phyloP scores from a whole-genome alignment of 2,888 invertebrate genomes.

The Ramazzottius varieornatus region DNA sequence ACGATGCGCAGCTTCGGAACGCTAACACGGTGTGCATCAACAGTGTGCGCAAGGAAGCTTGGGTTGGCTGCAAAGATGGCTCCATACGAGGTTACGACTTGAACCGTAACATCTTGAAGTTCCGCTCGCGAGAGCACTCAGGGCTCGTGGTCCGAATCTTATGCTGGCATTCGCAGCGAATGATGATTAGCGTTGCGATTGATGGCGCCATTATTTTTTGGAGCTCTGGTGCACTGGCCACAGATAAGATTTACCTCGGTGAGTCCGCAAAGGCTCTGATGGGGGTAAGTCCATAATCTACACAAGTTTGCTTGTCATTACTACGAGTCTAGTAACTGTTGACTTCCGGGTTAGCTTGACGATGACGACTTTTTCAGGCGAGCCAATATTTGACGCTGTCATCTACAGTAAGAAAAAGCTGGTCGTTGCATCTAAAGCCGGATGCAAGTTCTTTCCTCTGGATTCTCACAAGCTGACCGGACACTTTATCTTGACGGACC shows the following conservation, averaged over 20 bases:
- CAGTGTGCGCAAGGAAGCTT: not conserved
- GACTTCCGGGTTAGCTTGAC: too few relatives aligned
- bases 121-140: not conserved
- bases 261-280: not conserved
- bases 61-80: constrained; percentile 2
- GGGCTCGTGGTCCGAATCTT: not conserved
- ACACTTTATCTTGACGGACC: not conserved
- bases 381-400: not conserved
- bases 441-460: not conserved
- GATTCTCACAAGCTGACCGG: not conserved
- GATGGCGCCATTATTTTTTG: not conserved
- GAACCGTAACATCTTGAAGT: not conserved
- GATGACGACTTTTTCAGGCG: not conserved
- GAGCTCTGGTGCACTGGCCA: not conserved
- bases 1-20: not conserved
- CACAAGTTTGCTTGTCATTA: too few relatives aligned
- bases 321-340: too few relatives aligned
- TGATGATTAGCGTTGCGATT: not conserved
- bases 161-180: not conserved
- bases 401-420: not conserved
- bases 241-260: not conserved
- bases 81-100: not conserved
- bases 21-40: not conserved
- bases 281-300: not conserved
- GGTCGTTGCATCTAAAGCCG: not conserved